Evolutionary conservation across 2,888 invertebrate species (phyloP).

Genomic region (Limnephilus lunatus): DNA sequence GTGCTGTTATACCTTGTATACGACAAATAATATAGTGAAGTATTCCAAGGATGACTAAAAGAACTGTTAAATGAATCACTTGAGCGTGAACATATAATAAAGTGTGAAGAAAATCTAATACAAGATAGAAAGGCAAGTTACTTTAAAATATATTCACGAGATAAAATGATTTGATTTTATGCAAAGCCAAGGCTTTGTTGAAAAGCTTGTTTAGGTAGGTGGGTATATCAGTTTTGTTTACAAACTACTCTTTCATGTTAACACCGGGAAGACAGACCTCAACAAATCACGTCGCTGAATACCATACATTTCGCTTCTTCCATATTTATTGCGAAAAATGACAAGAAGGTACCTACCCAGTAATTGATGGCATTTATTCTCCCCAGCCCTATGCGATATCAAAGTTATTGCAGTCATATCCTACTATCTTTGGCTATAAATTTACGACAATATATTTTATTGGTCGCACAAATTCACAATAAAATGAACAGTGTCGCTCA

Average conservation of each 20-base stretch:
- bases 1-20: no score
- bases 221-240: not conserved
- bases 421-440: constrained; percentile 20
- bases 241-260: not conserved
- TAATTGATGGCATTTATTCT: constrained; percentile 2
- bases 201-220: not conserved
- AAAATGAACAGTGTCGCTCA: not conserved
- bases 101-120: not conserved
- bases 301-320: not conserved
- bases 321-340: constrained; percentile 2
- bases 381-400: constrained; percentile 11
- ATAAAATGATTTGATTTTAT: not conserved
- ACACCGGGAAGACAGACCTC: not conserved
- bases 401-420: constrained; percentile 17
- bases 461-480: constrained; percentile 28
- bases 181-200: not conserved
- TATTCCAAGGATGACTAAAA: no score
- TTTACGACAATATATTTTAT: constrained; percentile 40
- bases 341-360: not conserved
- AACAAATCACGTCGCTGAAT: not conserved
- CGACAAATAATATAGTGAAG: no score
- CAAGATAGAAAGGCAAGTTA: no score
- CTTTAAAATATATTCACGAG: no score
- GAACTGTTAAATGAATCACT: not conserved
- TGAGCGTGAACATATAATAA: not conserved